Evolutionary conservation across 1,140 invertebrate genomes (phyloP), one percentile per base, ranked within the genome.

Genomic region (Panagrolaimus sp.): DNA sequence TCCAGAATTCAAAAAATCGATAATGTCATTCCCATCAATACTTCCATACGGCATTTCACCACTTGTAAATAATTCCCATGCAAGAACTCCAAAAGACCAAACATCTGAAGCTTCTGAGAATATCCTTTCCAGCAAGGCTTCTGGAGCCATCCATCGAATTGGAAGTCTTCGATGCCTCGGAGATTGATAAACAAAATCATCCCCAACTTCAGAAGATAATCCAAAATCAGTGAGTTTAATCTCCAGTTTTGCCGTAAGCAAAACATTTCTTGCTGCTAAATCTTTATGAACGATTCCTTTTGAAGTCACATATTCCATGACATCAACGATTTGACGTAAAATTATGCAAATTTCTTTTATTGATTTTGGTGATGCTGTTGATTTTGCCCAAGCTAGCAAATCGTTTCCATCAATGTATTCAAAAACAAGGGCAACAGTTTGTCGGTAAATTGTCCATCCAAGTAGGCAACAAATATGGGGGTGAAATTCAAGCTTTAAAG

Each of bases 101-200:
- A 97, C 92, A 85, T 98, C 95, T 77, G 91, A 24, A 10, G 17
- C 28, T 38, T 64, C 63, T 0, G 52, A 58, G 17, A 58, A 58
- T 38, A 7, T 38, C 7, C 93, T 89, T 74, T 69, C 68, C 2
- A 24, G n/a, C 8, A 98, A 84, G 0, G 94, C 92, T 85, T 98
- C 96, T 0, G 94, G 93, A 0, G 95, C 94, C 94, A 98, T 98
- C 96, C 96, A 98, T 85, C 96, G 96, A 1, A 98, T 91, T 5
- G 62, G 67, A 38, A 38, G 32, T 38, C 32, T 2, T 38, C 32
- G 32, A 38, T 38, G 32, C 32, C 32, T 2, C 2, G 32, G 32
- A 2, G 32, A 38, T 38, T 38, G 32, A 38, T 38, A 38, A 2
- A 38, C 32, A 38, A 38, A 38, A 38, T 38, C 32, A 38, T 38